Evolutionary conservation across 2,113 vertebrate species (phyloP), one percentile per base, ranked within the genome.

Genomic region (Galeopterus variegatus): DNA sequence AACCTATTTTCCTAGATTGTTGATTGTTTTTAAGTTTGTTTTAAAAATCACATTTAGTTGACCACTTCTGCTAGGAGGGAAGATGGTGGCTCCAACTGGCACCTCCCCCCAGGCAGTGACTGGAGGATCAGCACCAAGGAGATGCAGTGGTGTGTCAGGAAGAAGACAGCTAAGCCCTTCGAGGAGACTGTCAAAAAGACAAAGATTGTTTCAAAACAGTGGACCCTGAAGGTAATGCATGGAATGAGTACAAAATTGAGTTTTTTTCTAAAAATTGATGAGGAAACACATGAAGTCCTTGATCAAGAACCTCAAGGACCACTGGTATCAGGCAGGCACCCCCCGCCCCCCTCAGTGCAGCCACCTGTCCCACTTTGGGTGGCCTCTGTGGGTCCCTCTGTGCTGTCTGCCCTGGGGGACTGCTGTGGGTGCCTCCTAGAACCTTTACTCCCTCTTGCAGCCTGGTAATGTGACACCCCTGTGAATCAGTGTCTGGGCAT

Each of bases 191-290:
- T 77, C 64, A 50, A 81, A 5, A 31, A 73, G 26, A 23, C 8
- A 85, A 36, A 45, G 23, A 24, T 1, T 0, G 28, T 14, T 36
- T 70, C 31, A 8, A 5, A 1, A 3, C 5, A 1, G 1, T 8
- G 5, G 62, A 50, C n/a, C 28, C 19, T 23, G 17, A 93, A 88
- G 52, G 54, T 7, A 52, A 14, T 2, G 33, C 21, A 28, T 41
- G 21, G 70, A n/a, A 19, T 77, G 5, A 24, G 1, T 12, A 19
- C 50, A 60, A 21, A 36, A 23, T 45, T 28, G 70, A 45, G 18
- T 19, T 56, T 56, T n/a, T 41, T 90, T 80, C 54, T 48, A 90
- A 77, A 17, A 36, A 31, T 60, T 31, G 48, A 67, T 62, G 28
- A 21, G 21, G 8, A n/a, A 65, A 64, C 33, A 76, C 33, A 41